A percentile compares a stretch with the other conserved stretches of the same genome.
These are phyloP conservation scores for Zaprionus kolodkinae DNA, from an alignment of 1,140 invertebrate species.

Conservation along the genomic window DNA sequence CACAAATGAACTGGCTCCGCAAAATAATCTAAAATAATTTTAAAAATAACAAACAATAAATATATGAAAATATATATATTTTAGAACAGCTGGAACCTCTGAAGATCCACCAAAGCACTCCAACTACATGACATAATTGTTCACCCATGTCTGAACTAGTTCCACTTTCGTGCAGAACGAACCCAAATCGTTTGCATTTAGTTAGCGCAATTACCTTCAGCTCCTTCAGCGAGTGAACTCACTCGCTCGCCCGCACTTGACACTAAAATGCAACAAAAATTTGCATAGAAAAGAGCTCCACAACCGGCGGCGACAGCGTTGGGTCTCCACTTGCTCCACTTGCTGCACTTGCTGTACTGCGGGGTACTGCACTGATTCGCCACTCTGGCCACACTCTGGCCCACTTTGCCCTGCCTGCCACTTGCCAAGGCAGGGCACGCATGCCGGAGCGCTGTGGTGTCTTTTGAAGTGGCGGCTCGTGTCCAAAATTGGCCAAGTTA, in stretches of 20 bases:
- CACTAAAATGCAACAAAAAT: slow-evolving; percentile 45
- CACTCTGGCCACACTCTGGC: slow-evolving; percentile 3
- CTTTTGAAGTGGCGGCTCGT: slow-evolving; percentile 43
- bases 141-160: slow-evolving; percentile 6
- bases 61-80: no score
- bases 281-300: slow-evolving; percentile 26
- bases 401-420: slow-evolving; percentile 21
- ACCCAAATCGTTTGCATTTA: slow-evolving; percentile 47
- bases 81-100: no score
- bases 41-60: no score
- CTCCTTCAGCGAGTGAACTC: slow-evolving; percentile 4
- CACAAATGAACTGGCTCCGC: background rate
- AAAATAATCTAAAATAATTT: no score
- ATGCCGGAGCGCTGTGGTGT: slow-evolving; percentile 8
- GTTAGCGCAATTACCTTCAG: slow-evolving; percentile 32
- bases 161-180: background rate
- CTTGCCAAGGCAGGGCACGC: slow-evolving; percentile 29
- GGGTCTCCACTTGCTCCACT: slow-evolving; percentile 15
- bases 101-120: background rate
- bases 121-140: background rate
- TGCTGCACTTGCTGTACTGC: slow-evolving; percentile 11
- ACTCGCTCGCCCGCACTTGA: slow-evolving; percentile 32
- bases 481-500: slow-evolving; percentile 71
- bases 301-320: no score
- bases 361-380: background rate